Evolutionary conservation across 2,797 vertebrate genomes (phyloP).

Genomic region (Mus minutoides): DNA sequence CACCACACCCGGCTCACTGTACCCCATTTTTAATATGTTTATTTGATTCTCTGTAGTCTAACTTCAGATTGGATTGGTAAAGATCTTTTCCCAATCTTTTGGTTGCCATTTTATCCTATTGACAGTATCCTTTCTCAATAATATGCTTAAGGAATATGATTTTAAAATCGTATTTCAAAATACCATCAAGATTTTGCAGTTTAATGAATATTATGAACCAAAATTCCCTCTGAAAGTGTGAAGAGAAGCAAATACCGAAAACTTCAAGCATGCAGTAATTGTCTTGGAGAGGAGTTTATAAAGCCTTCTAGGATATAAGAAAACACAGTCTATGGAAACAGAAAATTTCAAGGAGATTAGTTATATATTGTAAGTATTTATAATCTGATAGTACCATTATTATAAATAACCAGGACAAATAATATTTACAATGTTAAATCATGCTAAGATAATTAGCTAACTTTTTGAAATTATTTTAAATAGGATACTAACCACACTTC

Average conservation of each 20-base stretch:
- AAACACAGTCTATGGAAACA: neutral
- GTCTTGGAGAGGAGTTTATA: neutral
- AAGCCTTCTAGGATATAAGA: neutral
- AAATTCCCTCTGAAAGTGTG: neutral
- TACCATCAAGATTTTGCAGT: neutral
- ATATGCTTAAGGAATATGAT: neutral
- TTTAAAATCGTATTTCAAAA: neutral
- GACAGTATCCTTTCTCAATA: neutral
- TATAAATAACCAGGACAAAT: constrained; percentile 28
- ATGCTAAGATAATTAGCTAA: constrained; percentile 34
- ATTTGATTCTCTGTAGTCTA: too few relatives aligned
- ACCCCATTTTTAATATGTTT: too few relatives aligned
- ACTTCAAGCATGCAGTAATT: neutral
- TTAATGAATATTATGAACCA: neutral
- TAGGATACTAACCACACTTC: neutral
- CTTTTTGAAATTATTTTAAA: constrained; percentile 54
- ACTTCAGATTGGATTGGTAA: too few relatives aligned
- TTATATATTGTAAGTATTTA: neutral
- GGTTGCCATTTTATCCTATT: too few relatives aligned
- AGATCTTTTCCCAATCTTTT: too few relatives aligned
- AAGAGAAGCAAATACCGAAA: neutral
- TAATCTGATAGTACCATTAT: neutral
- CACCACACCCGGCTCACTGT: too few relatives aligned
- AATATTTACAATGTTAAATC: constrained; percentile 47
- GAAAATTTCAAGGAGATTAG: neutral